These are phyloP conservation scores for Pachycephus smyrnensis DNA, from an alignment of 2,888 invertebrate genomes.

Conservation along the genomic window DNA sequence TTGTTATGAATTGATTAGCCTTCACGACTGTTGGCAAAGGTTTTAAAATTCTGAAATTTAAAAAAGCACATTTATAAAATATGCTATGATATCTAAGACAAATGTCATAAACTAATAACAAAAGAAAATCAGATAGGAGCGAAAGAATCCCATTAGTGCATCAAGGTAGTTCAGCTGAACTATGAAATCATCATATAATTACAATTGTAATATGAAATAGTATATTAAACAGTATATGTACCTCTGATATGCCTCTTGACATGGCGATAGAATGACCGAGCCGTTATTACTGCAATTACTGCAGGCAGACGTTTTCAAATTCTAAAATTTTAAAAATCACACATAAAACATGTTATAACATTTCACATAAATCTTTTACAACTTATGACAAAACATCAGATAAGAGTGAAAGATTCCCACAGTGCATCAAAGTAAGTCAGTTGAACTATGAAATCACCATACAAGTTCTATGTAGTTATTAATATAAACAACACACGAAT, in stretches of 20 bases:
- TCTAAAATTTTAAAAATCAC: not conserved
- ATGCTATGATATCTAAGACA: not conserved
- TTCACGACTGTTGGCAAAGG: not conserved
- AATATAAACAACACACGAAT: constrained; percentile 8
- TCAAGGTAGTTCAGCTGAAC: constrained; percentile 62
- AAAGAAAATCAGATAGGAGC: constrained; percentile 69
- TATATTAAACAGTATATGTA: not conserved
- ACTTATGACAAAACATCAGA: constrained; percentile 46
- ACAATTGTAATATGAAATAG: not conserved
- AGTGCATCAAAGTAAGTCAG: constrained; percentile 49
- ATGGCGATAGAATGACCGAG: no score
- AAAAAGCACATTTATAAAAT: not conserved
- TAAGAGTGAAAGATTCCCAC: constrained; percentile 66
- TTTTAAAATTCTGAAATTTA: not conserved
- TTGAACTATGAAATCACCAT: constrained; percentile 57
- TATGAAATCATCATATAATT: constrained; percentile 57
- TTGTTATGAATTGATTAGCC: not conserved
- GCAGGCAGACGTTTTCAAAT: no score
- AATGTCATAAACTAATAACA: not conserved
- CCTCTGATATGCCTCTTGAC: not conserved
- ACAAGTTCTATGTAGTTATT: not conserved
- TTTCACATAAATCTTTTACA: not conserved
- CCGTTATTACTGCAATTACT: no score
- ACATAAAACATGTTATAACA: not conserved
- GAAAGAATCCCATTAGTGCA: constrained; percentile 58